These are phyloP conservation scores for Aldabrachelys gigantea DNA, from an alignment of 2,113 vertebrate genomes.

Conservation along the genomic window DNA sequence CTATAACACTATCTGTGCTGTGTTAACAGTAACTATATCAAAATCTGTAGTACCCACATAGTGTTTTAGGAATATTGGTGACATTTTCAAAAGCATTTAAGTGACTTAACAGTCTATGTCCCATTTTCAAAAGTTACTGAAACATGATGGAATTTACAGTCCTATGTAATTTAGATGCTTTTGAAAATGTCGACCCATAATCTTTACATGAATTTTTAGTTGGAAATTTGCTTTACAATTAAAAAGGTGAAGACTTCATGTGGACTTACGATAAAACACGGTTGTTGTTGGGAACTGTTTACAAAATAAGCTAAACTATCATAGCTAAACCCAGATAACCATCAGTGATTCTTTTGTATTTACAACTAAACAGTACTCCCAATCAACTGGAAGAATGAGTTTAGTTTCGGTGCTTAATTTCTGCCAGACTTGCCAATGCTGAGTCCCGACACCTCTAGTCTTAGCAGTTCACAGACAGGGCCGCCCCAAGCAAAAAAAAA, in stretches of 20 bases:
- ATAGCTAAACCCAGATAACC: not conserved
- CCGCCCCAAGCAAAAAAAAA: too few species aligned
- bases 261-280: not conserved
- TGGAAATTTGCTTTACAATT: not conserved
- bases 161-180: not conserved
- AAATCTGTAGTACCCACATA: not conserved
- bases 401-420: not conserved
- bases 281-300: not conserved
- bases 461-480: too few species aligned
- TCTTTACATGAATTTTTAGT: not conserved
- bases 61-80: not conserved
- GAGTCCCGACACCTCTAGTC: too few species aligned
- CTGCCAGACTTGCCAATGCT: too few species aligned
- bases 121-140: not conserved
- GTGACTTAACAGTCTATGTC: not conserved
- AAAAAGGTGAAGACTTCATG: not conserved
- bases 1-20: accelerated
- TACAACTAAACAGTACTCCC: not conserved
- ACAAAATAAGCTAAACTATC: not conserved
- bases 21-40: not conserved
- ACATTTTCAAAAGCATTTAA: not conserved
- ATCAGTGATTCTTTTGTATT: not conserved
- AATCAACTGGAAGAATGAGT: not conserved
- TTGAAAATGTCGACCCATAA: not conserved
- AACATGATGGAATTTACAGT: not conserved